These are phyloP conservation scores for Tyrannus savana DNA, from an alignment of 2,113 vertebrate genomes.

Conservation along the genomic window DNA sequence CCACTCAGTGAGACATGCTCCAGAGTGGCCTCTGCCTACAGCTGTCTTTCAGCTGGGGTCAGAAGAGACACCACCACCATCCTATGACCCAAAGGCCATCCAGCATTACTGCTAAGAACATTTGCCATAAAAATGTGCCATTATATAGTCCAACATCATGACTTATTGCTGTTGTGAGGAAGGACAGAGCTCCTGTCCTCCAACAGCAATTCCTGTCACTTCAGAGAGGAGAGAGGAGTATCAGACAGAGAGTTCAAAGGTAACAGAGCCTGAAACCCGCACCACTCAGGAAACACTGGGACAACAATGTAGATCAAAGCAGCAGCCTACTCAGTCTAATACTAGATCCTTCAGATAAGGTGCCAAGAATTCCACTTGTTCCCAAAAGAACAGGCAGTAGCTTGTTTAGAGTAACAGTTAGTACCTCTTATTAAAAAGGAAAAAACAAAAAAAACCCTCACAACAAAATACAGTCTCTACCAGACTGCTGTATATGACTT, in stretches of 20 bases:
- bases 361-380: neutral
- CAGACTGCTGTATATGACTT: rapidly evolving
- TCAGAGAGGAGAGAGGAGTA: neutral
- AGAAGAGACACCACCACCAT: neutral
- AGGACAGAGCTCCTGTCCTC: neutral
- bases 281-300: neutral
- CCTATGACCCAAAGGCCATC: neutral
- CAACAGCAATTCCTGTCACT: neutral
- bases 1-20: neutral
- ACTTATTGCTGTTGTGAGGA: neutral
- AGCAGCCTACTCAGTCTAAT: neutral
- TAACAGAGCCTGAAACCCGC: neutral
- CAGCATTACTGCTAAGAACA: neutral
- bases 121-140: neutral
- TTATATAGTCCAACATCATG: neutral
- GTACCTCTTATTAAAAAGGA: neutral
- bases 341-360: neutral
- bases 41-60: neutral
- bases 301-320: neutral
- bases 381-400: neutral
- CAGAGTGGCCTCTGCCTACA: neutral
- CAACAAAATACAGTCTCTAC: neutral
- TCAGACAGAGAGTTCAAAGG: neutral
- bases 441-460: rapidly evolving
- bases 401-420: neutral